Evolutionary conservation across 2,113 vertebrate genomes (phyloP).

Genomic region (Nothocercus julius): DNA sequence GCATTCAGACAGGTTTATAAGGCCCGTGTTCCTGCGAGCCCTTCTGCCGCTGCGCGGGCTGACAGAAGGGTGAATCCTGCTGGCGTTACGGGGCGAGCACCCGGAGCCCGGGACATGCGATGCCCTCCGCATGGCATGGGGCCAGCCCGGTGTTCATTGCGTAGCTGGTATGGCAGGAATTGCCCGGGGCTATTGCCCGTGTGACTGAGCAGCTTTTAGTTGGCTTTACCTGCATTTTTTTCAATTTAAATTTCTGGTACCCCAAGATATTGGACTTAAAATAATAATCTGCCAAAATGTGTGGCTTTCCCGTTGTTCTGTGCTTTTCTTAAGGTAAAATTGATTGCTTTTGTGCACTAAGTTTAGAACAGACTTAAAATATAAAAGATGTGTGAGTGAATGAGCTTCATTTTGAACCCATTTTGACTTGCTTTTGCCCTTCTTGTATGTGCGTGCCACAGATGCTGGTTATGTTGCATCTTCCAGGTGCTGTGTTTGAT

Average conservation of each 20-base stretch:
- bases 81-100: constrained; percentile 9
- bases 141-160: background rate
- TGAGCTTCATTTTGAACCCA: background rate
- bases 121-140: background rate
- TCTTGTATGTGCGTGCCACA: background rate
- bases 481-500: background rate
- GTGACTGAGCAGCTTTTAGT: background rate
- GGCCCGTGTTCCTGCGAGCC: constrained; percentile 67
- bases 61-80: constrained; percentile 71
- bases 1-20: constrained; percentile 78
- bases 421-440: background rate
- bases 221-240: background rate
- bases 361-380: background rate
- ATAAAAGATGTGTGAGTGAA: background rate
- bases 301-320: background rate
- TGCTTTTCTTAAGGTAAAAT: background rate
- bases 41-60: constrained; percentile 74
- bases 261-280: background rate
- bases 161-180: background rate
- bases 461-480: background rate
- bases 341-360: background rate
- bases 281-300: background rate
- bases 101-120: background rate
- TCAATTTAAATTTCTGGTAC: background rate
- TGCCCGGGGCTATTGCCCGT: background rate